phyloP scores from a whole-genome alignment of 2,113 vertebrate species.

The Dasyornis broadbenti region DNA sequence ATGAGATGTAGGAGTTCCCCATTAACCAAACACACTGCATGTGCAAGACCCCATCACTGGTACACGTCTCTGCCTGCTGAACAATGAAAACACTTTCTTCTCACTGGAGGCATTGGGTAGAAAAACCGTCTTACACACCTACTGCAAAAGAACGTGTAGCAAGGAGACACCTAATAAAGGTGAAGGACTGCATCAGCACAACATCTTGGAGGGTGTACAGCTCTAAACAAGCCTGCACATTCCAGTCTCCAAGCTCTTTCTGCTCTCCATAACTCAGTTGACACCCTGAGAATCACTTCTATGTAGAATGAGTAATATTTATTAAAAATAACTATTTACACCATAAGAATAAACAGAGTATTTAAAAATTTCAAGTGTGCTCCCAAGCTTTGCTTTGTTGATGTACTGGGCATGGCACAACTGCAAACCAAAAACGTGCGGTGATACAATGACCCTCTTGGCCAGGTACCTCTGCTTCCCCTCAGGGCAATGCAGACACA shows the following conservation, averaged over 20 bases:
- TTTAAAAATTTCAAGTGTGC: neutral
- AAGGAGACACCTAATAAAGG: neutral
- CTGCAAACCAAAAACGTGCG: neutral
- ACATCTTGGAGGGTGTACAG: neutral
- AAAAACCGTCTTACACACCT: neutral
- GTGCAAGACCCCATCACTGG: neutral
- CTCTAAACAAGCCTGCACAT: neutral
- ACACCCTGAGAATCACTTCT: neutral
- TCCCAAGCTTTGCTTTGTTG: neutral
- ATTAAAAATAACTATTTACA: neutral
- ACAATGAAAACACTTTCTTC: neutral
- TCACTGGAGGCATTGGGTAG: neutral
- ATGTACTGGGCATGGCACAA: accelerated
- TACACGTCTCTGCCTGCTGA: neutral
- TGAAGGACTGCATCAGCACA: neutral
- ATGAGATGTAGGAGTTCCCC: neutral
- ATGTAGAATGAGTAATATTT: neutral
- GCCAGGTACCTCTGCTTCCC: neutral
- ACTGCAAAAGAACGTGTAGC: neutral
- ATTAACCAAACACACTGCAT: neutral
- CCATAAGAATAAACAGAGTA: neutral
- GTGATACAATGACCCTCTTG: neutral
- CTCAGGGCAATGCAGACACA: neutral
- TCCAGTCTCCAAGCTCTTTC: neutral
- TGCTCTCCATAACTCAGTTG: neutral